Evolutionary conservation across 2,797 vertebrate species (phyloP), one percentile per base, ranked within the genome.

Genomic region (Alectoris magna): DNA sequence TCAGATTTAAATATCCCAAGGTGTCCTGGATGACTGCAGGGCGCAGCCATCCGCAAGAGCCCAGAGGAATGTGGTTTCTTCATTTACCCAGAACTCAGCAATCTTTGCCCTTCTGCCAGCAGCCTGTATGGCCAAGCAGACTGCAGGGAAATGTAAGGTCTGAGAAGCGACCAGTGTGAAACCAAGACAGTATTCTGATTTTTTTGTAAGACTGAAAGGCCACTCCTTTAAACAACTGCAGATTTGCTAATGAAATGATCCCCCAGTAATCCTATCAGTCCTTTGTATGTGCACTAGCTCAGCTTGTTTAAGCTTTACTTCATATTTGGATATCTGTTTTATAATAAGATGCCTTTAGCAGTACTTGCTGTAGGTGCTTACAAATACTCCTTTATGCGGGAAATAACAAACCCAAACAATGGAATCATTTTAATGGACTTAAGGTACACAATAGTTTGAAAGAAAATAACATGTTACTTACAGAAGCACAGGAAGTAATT

Each of bases 401-500:
- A 73, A 73, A 38, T 14, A 73, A 73, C 14, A 91, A 64, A 86
- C 66, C 0, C 13, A 62, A 77, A 56, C 41, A 18, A 79, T 24
- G 58, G 46, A 78, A 51, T 80, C n/a, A 62, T 83, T 84, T 91
- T 55, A 72, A 70, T 5, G 24, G 69, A 69, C 38, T 86, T 78
- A 90, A 88, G 59, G 49, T 76, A 59, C 70, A 86, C 67, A 91
- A 76, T 18, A 60, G 38, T 70, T 59, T 53, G 48, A 86, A 90
- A 88, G 72, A 83, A 90, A 92, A 39, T 22, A 86, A 74, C 3
- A 43, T 34, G 39, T 46, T 82, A 59, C 23, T 88, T 75, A 70
- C 14, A 4, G 71, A 93, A 91, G 73, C 39, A 75, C 14, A 44
- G 38, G 73, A 93, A 85, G 60, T 39, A 87, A 92, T 92, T 91